Percentiles rank a stretch among this genome's conserved stretches.
These are phyloP conservation scores for Dicranocentrus wangi DNA, from an alignment of 2,888 invertebrate species.

Conservation along the genomic window DNA sequence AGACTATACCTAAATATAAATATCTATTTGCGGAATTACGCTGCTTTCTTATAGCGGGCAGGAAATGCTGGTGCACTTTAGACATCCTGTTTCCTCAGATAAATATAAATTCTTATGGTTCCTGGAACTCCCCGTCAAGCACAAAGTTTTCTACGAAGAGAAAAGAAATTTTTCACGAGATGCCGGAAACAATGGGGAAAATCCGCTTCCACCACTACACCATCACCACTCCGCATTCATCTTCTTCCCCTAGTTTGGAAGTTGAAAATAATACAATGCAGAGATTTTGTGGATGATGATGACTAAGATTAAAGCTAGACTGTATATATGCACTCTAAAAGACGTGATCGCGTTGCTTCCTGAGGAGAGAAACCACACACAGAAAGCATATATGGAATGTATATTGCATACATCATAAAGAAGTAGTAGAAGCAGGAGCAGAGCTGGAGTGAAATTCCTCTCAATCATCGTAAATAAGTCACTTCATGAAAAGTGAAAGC, in stretches of 20 bases:
- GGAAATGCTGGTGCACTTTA: slow-evolving; percentile 39
- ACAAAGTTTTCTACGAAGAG: slow-evolving; percentile 16
- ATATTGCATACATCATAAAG: too few relatives aligned
- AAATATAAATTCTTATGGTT: slow-evolving; percentile 40
- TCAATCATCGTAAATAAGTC: slow-evolving; percentile 7
- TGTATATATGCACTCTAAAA: neutral
- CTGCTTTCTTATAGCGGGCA: neutral
- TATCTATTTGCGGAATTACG: too few relatives aligned
- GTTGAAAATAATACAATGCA: neutral
- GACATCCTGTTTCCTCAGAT: slow-evolving; percentile 39
- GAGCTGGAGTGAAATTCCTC: too few relatives aligned
- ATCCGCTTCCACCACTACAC: slow-evolving; percentile 39
- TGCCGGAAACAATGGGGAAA: slow-evolving; percentile 53
- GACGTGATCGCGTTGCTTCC: slow-evolving; percentile 19
- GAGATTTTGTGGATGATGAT: slow-evolving; percentile 40
- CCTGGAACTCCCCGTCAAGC: slow-evolving; percentile 31
- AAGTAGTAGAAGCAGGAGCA: neutral
- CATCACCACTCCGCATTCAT: slow-evolving; percentile 25
- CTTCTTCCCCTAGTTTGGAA: neutral
- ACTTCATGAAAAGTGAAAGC: neutral
- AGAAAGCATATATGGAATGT: too few relatives aligned
- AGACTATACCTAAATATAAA: too few relatives aligned
- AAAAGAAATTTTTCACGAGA: slow-evolving; percentile 42
- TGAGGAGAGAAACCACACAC: too few relatives aligned
- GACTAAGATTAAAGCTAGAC: slow-evolving; percentile 40